phyloP scores from a whole-genome alignment of 37 sponge, comb jelly and placozoan species.

The Hormiphora californensis region DNA sequence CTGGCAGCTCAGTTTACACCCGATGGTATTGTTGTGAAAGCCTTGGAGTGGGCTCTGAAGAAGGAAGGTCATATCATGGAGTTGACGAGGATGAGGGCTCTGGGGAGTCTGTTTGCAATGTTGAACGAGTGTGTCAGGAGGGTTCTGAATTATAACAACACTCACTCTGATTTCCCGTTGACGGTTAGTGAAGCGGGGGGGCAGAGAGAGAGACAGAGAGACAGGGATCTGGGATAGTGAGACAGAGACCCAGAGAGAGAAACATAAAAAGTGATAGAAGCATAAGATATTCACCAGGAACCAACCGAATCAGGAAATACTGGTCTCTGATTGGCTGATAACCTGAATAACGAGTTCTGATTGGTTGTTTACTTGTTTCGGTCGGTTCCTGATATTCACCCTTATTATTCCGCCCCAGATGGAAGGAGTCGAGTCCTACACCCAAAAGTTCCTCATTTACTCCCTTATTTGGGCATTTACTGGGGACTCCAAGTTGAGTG shows the following conservation, averaged over 20 bases:
- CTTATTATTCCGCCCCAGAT: conserved; percentile 10
- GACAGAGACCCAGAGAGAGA: too few relatives aligned
- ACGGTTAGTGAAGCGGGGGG: conserved; percentile 53
- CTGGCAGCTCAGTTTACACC: conserved; percentile 71
- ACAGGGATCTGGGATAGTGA: too few relatives aligned
- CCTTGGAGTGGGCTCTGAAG: conserved; percentile 66
- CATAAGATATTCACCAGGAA: too few relatives aligned
- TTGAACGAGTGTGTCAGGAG: conserved; percentile 79
- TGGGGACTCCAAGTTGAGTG: conserved; percentile 81
- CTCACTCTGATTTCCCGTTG: conserved; percentile 95
- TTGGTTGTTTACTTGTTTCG: too few relatives aligned
- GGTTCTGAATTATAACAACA: conserved; percentile 81
- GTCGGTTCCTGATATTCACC: too few relatives aligned
- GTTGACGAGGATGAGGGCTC: conserved; percentile 84
- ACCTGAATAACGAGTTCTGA: too few relatives aligned
- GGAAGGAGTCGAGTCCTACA: conserved; percentile 80
- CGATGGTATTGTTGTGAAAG: conserved; percentile 71
- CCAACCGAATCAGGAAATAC: too few relatives aligned
- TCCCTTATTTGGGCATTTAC: conserved; percentile 84
- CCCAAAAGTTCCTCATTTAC: conserved; percentile 77
- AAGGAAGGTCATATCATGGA: conserved; percentile 91
- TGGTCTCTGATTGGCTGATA: too few relatives aligned
- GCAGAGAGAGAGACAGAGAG: background rate
- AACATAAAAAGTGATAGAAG: too few relatives aligned
- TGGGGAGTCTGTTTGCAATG: conserved; percentile 91